phyloP scores from a whole-genome alignment of 2,888 invertebrate species.

The Danaus chrysippus region DNA sequence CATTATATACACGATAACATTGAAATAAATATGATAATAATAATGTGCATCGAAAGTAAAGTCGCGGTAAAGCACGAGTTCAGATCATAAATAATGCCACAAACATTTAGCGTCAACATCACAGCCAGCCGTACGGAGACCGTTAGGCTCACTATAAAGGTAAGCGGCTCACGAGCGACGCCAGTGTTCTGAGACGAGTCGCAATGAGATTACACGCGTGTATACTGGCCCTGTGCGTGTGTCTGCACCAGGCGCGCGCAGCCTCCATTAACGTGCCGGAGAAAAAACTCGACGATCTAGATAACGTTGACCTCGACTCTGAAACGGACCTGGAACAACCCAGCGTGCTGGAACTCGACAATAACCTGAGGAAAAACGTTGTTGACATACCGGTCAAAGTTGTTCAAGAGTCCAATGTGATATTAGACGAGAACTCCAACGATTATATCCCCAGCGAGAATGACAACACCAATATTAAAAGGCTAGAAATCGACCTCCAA shows the following conservation, averaged over 20 bases:
- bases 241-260: constrained; percentile 53
- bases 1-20: too few relatives aligned
- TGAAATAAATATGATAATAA: not conserved
- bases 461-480: constrained; percentile 41
- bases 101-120: constrained; percentile 53
- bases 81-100: constrained; percentile 65
- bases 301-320: constrained; percentile 40
- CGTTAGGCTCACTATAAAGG: constrained; percentile 71
- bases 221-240: constrained; percentile 50
- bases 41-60: constrained; percentile 7
- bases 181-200: constrained; percentile 49
- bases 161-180: constrained; percentile 41
- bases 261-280: constrained; percentile 50
- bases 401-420: constrained; percentile 47
- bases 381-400: constrained; percentile 59
- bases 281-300: constrained; percentile 44
- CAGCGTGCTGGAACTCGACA: constrained; percentile 50
- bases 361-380: constrained; percentile 44
- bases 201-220: constrained; percentile 67
- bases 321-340: constrained; percentile 48
- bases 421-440: constrained; percentile 39
- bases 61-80: constrained; percentile 40
- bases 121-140: constrained; percentile 39
- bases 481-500: constrained; percentile 53
- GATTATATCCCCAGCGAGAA: constrained; percentile 40